Base-by-base conservation (phyloP, 1,140 invertebrate species). In the Portunus trituberculatus region DNA sequence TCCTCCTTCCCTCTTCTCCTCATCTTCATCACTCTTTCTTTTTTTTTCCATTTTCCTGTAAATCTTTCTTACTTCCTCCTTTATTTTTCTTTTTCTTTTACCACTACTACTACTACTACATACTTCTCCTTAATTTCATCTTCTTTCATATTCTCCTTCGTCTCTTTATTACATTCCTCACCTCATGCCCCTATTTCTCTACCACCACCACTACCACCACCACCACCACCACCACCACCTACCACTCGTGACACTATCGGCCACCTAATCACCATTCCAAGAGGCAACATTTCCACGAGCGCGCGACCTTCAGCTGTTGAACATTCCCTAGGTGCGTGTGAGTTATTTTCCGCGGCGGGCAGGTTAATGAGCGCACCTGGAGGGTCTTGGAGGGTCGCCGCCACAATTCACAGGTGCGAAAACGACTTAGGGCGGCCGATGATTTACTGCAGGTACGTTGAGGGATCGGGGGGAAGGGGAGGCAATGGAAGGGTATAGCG, bases 331-430 rank as follows among this genome's bases (percentile, higher is more conserved):
- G n/a, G 67, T 2, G 16, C n/a, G 12, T 76, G 20, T 76, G 25
- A 76, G n/a, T 76, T 76, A 76, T 76, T 76, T 76, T n/a, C 67
- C 67, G 12, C 67, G 67, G 67, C 67, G 67, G 52, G 67, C 67
- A n/a, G 67, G 67, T n/a, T 76, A 76, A 76, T n/a, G 67, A 76
- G 67, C 20, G 67, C 67, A 76, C 67, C 67, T 76, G 67, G 67
- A 76, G 20, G 67, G 25, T 20, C 20, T 20, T 76, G 67, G 67
- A 76, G 20, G 67, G 25, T 20, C 20, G 67, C 67, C 4, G 67
- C 67, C 67, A 76, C 67, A 76, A 25, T 76, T 76, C 67, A 76
- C 67, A 76, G 67, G 67, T 76, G 67, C 67, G 67, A 76, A 76
- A 76, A 76, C 25, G 67, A 76, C 67, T 76, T 76, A 76, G 67